phyloP scores from a whole-genome alignment of 2,888 invertebrate genomes.

The Ormyrus labotus region DNA sequence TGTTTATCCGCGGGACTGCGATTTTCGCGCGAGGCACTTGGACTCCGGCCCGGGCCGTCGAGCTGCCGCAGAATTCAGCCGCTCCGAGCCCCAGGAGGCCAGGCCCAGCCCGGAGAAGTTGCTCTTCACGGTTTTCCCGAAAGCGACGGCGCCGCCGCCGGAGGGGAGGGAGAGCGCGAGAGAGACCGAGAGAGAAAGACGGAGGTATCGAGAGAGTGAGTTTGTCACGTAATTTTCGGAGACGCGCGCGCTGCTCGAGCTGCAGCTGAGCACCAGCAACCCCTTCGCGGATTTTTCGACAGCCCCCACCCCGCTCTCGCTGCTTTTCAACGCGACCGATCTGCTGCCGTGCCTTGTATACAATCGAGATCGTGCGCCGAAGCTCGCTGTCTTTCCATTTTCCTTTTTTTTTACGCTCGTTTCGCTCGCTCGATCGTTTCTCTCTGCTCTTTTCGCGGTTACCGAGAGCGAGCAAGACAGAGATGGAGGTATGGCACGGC shows the following conservation, averaged over 20 bases:
- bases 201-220: conserved; percentile 50
- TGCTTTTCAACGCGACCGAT: background rate
- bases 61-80: conserved; percentile 58
- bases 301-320: background rate
- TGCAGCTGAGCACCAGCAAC: conserved; percentile 57
- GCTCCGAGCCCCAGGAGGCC: conserved; percentile 45
- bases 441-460: too few relatives aligned
- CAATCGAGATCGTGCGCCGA: background rate
- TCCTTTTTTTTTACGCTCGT: background rate
- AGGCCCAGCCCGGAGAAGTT: conserved; percentile 67
- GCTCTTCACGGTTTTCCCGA: conserved; percentile 62
- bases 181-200: background rate
- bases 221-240: conserved; percentile 73
- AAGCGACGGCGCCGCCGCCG: conserved; percentile 18
- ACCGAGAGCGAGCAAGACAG: conserved; percentile 2
- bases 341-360: background rate
- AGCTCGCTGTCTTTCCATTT: background rate
- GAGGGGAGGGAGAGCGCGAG: background rate
- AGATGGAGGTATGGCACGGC: background rate
- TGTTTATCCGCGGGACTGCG: conserved; percentile 71
- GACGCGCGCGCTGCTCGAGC: conserved; percentile 62
- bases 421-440: too few relatives aligned
- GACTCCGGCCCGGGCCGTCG: conserved; percentile 53
- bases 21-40: conserved; percentile 58
- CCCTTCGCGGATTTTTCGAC: conserved; percentile 8